These are phyloP conservation scores for Pampus argenteus DNA, from an alignment of 2,797 vertebrate species.

Conservation along the genomic window DNA sequence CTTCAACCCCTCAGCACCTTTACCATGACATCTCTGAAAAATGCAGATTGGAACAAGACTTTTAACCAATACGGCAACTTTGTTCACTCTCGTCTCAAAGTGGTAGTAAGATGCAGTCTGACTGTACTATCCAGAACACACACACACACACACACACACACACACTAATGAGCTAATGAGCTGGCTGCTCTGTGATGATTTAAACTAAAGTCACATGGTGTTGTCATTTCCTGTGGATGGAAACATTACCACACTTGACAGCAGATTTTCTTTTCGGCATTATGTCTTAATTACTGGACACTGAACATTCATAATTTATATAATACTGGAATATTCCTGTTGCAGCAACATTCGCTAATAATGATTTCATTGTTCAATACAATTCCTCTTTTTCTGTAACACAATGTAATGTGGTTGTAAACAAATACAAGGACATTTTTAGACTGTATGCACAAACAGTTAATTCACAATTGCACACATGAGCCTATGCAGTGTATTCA, in stretches of 20 bases:
- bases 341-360: not conserved
- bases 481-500: no score
- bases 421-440: no score
- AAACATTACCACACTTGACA: not conserved
- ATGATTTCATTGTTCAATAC: not conserved
- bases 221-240: not conserved
- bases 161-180: not conserved
- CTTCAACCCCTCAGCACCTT: slow-evolving; percentile 40
- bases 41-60: not conserved
- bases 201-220: not conserved
- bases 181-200: not conserved
- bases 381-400: not conserved
- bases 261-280: not conserved
- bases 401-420: no score
- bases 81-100: not conserved
- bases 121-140: not conserved
- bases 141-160: no score
- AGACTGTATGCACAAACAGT: no score
- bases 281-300: not conserved
- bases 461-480: no score
- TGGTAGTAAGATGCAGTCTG: not conserved
- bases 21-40: slow-evolving; percentile 7
- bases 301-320: not conserved
- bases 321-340: not conserved
- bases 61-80: slow-evolving; percentile 25